Evolutionary conservation across 2,888 invertebrate genomes (phyloP), one percentile per base, ranked within the genome.

Genomic region (Diarsia rubi): DNA sequence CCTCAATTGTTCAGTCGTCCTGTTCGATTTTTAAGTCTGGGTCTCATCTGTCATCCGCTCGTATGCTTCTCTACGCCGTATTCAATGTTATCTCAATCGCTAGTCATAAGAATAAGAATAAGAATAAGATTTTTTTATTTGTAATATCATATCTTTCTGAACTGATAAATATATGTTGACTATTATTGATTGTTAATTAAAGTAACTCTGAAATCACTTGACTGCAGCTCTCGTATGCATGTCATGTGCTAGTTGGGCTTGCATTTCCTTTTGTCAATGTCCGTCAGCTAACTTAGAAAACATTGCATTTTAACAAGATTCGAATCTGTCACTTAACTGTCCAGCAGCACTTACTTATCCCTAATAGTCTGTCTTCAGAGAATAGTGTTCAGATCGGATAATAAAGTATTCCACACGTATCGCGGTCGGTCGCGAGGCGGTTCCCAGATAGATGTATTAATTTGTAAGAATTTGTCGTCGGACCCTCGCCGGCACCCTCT

Each of bases 381-480:
- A 93, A 92, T 93, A 90, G 90, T 87, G 88, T 92, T 91, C 92
- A 90, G 88, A 88, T 85, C 90, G 89, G 88, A 90, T 91, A 92
- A 96, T 96, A 95, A 92, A 92, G 91, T 95, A 96, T 96, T 96
- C 96, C 86, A 88, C 88, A 91, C 95, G 95, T 95, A 95, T 94
- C 95, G 95, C 91, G 78, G 88, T 83, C 86, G 91, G 92, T 92
- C 91, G 92, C 93, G 92, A 91, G 91, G 91, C 89, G 92, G 90
- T 90, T 91, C 89, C 90, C 89, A 92, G 93, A 93, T 94, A 94
- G 96, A 96, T 95, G 96, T 96, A 96, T 96, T 96, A 96, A 96
- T 96, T 96, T 96, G 96, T 95, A 95, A 94, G 96, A 96, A 96
- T 96, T 96, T 96, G 96, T 96, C 96, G 93, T 93, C 91, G 93